phyloP scores from a whole-genome alignment of 2,797 vertebrate species.

The Corythornis leucogaster region DNA sequence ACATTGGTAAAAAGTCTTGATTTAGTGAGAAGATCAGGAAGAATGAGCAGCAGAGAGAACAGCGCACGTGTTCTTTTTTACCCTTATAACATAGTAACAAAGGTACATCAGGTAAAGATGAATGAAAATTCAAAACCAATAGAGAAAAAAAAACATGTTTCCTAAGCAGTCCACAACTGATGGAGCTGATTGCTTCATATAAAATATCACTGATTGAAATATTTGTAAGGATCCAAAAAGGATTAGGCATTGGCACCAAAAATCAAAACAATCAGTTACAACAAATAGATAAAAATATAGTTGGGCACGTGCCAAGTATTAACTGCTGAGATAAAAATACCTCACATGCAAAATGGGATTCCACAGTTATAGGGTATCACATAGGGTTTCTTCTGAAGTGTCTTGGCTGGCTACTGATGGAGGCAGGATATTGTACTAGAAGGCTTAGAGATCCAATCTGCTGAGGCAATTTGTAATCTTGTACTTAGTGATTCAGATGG shows the following conservation, averaged over 20 bases:
- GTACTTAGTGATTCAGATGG: not conserved
- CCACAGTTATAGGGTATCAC: not conserved
- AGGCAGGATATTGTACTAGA: not conserved
- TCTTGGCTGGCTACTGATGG: not conserved
- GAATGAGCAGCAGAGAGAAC: not conserved
- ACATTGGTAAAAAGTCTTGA: slow-evolving; percentile 35
- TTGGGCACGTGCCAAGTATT: not conserved
- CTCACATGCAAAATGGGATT: not conserved
- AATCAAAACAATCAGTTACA: slow-evolving; percentile 28
- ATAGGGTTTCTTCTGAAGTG: not conserved
- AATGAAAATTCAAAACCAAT: slow-evolving; percentile 35
- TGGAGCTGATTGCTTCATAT: not conserved
- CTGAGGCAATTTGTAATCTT: not conserved
- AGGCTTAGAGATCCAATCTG: not conserved
- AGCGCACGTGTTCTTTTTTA: not conserved
- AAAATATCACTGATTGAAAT: not conserved
- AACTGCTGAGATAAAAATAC: slow-evolving; percentile 6
- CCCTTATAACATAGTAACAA: slow-evolving; percentile 18
- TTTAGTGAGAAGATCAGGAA: slow-evolving; percentile 36
- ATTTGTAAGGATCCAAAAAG: not conserved
- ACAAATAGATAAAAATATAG: not conserved
- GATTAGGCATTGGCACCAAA: not conserved
- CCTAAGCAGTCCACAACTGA: not conserved
- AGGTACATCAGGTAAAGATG: slow-evolving; percentile 26
- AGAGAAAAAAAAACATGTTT: not conserved